A percentile compares a stretch with the other conserved stretches of the same genome.
phyloP scores from a whole-genome alignment of 2,113 vertebrate species.

The Mastomys coucha region DNA sequence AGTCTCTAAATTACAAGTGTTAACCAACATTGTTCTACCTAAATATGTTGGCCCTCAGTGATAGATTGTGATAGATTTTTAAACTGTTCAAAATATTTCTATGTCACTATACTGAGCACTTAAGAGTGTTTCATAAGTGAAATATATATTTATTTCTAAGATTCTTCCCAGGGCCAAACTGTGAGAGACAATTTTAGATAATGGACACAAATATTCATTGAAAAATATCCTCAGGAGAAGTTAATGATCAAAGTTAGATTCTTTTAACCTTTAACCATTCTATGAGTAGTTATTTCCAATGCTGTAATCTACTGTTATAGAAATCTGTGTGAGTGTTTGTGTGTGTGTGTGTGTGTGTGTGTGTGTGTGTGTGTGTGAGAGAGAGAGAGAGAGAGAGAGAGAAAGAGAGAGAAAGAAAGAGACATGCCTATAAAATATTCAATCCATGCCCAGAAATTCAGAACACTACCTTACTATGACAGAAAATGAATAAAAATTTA shows the following conservation, averaged over 20 bases:
- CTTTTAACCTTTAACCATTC: background rate
- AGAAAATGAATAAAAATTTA: constrained; percentile 6
- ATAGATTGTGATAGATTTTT: background rate
- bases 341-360: background rate
- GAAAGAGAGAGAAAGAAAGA: too few species aligned
- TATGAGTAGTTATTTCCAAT: background rate
- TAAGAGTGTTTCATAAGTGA: background rate
- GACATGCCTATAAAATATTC: background rate
- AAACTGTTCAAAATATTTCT: background rate
- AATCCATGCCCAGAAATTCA: background rate
- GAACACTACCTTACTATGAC: background rate
- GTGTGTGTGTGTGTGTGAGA: too few species aligned
- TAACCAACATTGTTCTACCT: background rate
- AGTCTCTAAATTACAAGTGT: constrained; percentile 11
- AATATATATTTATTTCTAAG: background rate
- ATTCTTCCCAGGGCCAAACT: background rate
- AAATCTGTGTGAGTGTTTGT: background rate
- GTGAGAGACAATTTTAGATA: background rate
- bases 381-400: too few species aligned
- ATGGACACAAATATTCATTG: background rate
- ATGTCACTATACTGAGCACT: background rate
- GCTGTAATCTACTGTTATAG: background rate
- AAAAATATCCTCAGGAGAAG: background rate
- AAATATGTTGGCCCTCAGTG: background rate
- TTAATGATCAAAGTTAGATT: background rate